Conservation (phyloP, 1,140 invertebrate genomes). For the Acyrthosiphon pisum region DNA sequence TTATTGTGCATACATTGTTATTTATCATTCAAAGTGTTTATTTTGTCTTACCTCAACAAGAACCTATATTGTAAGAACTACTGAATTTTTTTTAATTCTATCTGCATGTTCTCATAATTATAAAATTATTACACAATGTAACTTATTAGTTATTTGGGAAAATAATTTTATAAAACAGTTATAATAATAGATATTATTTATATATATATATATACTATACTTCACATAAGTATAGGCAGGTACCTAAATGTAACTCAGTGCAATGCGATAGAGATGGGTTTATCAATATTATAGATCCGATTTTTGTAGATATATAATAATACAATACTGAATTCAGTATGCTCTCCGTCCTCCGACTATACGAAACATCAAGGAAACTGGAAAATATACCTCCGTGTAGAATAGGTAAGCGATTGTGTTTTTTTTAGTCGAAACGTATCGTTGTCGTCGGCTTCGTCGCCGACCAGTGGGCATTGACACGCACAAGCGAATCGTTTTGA, state of each 20-base stretch:
- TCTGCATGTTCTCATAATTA: background rate
- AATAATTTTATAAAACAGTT: background rate
- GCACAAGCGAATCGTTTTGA: slow-evolving; percentile 40
- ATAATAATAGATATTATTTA: too few species aligned
- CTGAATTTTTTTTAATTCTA: background rate
- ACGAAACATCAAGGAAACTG: background rate
- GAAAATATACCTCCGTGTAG: background rate
- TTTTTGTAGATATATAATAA: background rate
- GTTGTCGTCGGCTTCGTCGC: background rate
- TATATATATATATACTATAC: background rate
- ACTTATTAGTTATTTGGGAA: background rate
- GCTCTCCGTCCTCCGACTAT: background rate
- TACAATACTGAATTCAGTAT: too few species aligned
- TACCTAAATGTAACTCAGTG: background rate
- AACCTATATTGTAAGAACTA: background rate
- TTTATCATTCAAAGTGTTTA: background rate
- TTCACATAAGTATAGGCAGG: too few species aligned
- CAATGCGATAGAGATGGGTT: background rate
- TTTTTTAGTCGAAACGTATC: slow-evolving; percentile 12
- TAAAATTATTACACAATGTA: background rate
- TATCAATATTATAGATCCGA: background rate
- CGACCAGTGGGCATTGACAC: background rate
- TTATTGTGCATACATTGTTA: background rate
- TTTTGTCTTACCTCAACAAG: background rate
- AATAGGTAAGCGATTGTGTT: background rate